Conservation (phyloP, 2,888 invertebrate species). For the Leucozona laternaria region DNA sequence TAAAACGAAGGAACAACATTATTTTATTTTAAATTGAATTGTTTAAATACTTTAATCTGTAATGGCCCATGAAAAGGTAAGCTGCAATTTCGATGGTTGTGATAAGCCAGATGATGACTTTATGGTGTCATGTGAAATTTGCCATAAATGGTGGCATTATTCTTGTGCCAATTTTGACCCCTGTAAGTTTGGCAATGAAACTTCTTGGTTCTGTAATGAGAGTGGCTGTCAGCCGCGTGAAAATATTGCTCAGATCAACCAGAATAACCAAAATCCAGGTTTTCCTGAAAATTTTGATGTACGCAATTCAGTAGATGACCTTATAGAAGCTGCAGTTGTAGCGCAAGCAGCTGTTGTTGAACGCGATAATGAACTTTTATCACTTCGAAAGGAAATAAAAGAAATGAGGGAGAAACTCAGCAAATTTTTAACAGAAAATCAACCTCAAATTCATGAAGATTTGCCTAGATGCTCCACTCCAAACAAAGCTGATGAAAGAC, state of each 20-base stretch:
- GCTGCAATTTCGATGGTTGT: background rate
- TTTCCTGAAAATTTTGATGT: background rate
- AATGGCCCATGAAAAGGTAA: background rate
- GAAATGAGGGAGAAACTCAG: background rate
- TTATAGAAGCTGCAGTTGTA: background rate
- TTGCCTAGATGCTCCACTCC: background rate
- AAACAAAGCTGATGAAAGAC: background rate
- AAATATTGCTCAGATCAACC: background rate
- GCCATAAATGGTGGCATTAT: background rate
- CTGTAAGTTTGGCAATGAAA: background rate
- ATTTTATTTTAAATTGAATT: background rate
- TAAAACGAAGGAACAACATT: background rate
- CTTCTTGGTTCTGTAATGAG: background rate
- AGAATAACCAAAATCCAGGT: background rate
- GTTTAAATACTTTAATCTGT: background rate
- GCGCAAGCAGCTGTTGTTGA: background rate
- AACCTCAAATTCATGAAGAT: background rate
- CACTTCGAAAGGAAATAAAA: background rate
- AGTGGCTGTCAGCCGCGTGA: background rate
- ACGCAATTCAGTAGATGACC: background rate
- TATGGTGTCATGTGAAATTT: background rate
- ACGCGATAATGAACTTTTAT: background rate
- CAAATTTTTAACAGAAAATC: background rate
- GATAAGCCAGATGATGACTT: background rate
- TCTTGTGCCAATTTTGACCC: background rate